Base-by-base conservation (phyloP, 2,888 invertebrate genomes). In the Lepidocyrtinus sp. region DNA sequence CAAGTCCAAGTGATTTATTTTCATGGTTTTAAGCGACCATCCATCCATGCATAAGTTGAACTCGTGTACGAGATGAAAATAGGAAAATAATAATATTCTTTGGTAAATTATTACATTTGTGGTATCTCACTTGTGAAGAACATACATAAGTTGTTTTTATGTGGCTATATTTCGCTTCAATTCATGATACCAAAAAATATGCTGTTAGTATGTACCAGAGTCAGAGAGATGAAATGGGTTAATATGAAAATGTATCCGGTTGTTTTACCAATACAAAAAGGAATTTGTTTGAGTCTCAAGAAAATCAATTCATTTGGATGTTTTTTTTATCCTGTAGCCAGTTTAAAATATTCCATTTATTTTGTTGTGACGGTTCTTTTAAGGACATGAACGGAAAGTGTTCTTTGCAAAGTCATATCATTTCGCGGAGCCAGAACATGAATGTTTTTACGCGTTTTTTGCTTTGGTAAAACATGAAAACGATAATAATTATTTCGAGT, bases 1-100 rank as follows among this genome's bases (percentile, higher is more conserved):
- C 46, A 64, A 73, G 27, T 26, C 26, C 26, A 64, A 15, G 26
- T 73, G 73, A 73, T 73, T 73, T 73, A 73, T 73, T 45, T 17
- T 36, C 36, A 36, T 36, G 36, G 36, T 36, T 36, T 36, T 36
- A 36, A 36, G 36, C 36, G 12, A 36, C 36, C 36, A 36, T 36
- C 36, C 36, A 36, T 36, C 36, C 36, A 12, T 36, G 36, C 36
- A 5, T 12, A 36, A 36, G 36, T 36, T 36, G 5, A 36, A 36
- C 36, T 36, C 36, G 36, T 36, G 36, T 36, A 7, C 36, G 12
- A 5, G 5, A 36, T 36, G 36, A 36, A 36, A 12, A 36, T n/a
- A n/a, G n/a, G n/a, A n/a, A n/a, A n/a, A n/a, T n/a, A 36, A 36
- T 12, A 36, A 36, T 36, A 36, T 36, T 36, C 36, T 36, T 36